These are phyloP conservation scores for Melanerpes aurifrons DNA, from an alignment of 2,113 vertebrate species.

Conservation along the genomic window DNA sequence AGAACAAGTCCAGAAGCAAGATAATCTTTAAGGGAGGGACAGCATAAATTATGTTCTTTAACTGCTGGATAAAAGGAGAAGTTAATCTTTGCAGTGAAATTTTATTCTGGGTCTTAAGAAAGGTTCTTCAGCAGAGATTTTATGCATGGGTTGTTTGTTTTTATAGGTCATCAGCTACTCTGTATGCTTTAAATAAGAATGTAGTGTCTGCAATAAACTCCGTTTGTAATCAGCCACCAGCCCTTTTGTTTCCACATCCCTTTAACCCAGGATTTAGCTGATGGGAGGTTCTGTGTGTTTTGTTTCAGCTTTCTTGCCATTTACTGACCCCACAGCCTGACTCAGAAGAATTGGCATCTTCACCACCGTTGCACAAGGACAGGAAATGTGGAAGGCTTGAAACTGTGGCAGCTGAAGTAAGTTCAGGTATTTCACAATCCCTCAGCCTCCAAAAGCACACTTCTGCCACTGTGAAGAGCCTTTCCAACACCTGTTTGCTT, in stretches of 20 bases:
- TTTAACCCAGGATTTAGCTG: constrained; percentile 29
- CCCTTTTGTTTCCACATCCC: background rate
- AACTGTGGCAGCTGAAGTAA: constrained; percentile 12
- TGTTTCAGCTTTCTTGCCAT: constrained; percentile 6
- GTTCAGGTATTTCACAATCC: constrained; percentile 41
- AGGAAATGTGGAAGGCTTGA: background rate
- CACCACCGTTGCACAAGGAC: constrained; percentile 2
- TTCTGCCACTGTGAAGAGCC: background rate
- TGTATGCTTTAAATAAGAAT: background rate
- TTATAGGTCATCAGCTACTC: background rate
- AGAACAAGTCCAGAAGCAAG: constrained; percentile 20
- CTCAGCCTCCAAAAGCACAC: background rate
- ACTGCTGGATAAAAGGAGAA: background rate
- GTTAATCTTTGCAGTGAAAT: constrained; percentile 15
- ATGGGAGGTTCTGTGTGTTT: background rate
- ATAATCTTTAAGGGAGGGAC: background rate
- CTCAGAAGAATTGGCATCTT: constrained; percentile 1
- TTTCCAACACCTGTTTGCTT: background rate
- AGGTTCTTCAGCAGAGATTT: background rate
- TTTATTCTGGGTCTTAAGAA: background rate
- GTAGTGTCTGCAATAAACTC: background rate
- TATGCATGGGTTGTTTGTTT: background rate
- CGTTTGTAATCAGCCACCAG: background rate
- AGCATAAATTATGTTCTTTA: constrained; percentile 21
- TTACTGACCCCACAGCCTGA: background rate